phyloP scores from a whole-genome alignment of 2,113 vertebrate species.

The Gallinago paraguaiae region DNA sequence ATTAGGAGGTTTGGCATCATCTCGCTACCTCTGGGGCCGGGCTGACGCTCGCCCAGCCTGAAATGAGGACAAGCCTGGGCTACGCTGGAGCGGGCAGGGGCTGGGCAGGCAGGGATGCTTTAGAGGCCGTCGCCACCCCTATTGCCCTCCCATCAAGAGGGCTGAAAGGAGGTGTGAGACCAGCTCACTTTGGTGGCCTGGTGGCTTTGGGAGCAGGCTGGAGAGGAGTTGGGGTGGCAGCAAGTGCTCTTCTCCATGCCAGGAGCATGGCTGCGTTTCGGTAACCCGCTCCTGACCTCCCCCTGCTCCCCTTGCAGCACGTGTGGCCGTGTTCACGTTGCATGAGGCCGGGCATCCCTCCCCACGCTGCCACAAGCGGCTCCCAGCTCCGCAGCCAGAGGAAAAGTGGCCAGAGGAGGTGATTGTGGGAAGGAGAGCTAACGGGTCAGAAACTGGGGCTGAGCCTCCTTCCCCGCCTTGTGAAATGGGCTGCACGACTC shows the following conservation, averaged over 20 bases:
- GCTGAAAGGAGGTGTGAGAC: background rate
- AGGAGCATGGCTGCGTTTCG: too few species aligned
- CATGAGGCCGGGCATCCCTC: background rate
- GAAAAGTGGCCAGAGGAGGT: background rate
- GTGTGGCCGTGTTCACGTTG: background rate
- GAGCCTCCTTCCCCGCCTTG: background rate
- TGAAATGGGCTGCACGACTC: fast-evolving
- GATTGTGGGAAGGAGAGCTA: background rate
- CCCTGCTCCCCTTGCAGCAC: background rate
- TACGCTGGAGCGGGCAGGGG: background rate
- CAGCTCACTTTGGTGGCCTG: background rate
- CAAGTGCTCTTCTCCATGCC: background rate
- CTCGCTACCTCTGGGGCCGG: slow-evolving; percentile 66
- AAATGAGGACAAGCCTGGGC: slow-evolving; percentile 62
- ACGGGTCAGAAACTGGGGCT: background rate
- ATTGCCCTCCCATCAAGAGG: background rate
- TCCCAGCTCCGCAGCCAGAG: background rate
- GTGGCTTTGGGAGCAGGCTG: background rate
- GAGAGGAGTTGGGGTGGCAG: background rate
- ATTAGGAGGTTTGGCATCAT: slow-evolving; percentile 77
- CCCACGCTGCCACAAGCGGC: background rate
- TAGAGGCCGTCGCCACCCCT: fast-evolving
- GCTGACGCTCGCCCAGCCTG: slow-evolving; percentile 26
- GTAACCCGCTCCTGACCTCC: background rate
- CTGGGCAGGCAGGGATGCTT: background rate